These are phyloP conservation scores for Rhizoglyphus robini DNA, from an alignment of 1,140 invertebrate species.

Conservation along the genomic window DNA sequence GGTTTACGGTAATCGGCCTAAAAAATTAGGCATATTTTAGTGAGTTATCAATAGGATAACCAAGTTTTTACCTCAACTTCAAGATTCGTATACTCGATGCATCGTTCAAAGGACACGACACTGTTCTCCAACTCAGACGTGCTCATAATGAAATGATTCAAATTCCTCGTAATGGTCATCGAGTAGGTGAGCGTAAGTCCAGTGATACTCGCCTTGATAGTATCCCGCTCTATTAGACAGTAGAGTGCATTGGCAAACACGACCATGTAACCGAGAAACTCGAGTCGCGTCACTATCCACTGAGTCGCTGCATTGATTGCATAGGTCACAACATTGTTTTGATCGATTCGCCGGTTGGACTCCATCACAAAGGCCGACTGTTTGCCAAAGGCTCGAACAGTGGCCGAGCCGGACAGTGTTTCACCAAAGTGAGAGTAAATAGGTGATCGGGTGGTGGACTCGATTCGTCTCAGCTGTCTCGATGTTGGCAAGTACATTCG, in stretches of 20 bases:
- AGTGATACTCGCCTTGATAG: conserved; percentile 56
- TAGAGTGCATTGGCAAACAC: conserved; percentile 54
- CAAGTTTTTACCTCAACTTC: conserved; percentile 36
- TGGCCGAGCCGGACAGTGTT: conserved; percentile 33
- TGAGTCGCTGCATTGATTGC: conserved; percentile 28
- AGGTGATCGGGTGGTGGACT: conserved; percentile 40
- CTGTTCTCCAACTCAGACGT: conserved; percentile 48
- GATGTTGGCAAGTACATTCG: conserved; percentile 39
- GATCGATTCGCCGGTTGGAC: conserved; percentile 39
- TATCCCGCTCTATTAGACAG: conserved; percentile 57
- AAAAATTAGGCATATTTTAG: not conserved
- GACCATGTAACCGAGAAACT: conserved; percentile 31
- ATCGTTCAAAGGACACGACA: conserved; percentile 48
- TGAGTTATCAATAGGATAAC: not conserved
- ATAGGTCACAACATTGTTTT: conserved; percentile 38
- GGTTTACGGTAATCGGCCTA: conserved; percentile 17
- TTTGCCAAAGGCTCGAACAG: conserved; percentile 32
- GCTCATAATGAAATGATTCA: conserved; percentile 47
- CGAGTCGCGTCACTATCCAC: conserved; percentile 35
- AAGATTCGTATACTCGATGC: conserved; percentile 53
- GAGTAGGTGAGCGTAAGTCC: conserved; percentile 79
- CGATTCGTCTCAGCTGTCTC: conserved; percentile 40
- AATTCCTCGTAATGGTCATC: conserved; percentile 50
- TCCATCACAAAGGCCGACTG: conserved; percentile 31
- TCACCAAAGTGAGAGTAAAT: conserved; percentile 40